Conservation (phyloP, 2,797 vertebrate genomes). For the Rhinella marina region DNA sequence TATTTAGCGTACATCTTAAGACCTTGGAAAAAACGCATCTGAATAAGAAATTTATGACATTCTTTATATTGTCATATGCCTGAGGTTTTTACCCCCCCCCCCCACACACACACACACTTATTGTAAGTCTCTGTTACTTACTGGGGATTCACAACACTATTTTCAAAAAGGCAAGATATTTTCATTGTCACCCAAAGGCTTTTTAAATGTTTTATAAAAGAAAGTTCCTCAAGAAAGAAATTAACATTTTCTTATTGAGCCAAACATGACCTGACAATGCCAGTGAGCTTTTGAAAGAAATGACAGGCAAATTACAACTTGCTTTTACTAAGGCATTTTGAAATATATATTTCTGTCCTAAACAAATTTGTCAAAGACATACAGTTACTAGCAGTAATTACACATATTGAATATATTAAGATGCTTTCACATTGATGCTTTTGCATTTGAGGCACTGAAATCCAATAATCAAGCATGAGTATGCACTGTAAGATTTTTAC, state of each 20-base stretch:
- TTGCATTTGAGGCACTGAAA: neutral
- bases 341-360: constrained; percentile 53
- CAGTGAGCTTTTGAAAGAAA: constrained; percentile 73
- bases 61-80: constrained; percentile 28
- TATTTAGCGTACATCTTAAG: neutral
- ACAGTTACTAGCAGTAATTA: constrained; percentile 18
- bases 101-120: neutral
- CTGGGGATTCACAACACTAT: constrained; percentile 29
- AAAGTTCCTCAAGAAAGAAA: constrained; percentile 67
- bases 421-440: neutral
- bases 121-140: constrained; percentile 11
- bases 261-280: constrained; percentile 75
- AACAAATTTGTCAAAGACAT: constrained; percentile 37
- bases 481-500: neutral
- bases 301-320: constrained; percentile 72
- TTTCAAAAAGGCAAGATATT: constrained; percentile 48
- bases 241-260: constrained; percentile 71
- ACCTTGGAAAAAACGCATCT: neutral
- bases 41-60: constrained; percentile 17
- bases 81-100: neutral
- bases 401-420: constrained; percentile 21
- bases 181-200: constrained; percentile 49
- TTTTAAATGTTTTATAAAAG: constrained; percentile 62
- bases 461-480: neutral
- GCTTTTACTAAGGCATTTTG: constrained; percentile 61